A percentile compares a stretch with the other conserved stretches of the same genome.
phyloP scores from a whole-genome alignment of 2,113 vertebrate genomes.

The Neodontobutis hainanensis region DNA sequence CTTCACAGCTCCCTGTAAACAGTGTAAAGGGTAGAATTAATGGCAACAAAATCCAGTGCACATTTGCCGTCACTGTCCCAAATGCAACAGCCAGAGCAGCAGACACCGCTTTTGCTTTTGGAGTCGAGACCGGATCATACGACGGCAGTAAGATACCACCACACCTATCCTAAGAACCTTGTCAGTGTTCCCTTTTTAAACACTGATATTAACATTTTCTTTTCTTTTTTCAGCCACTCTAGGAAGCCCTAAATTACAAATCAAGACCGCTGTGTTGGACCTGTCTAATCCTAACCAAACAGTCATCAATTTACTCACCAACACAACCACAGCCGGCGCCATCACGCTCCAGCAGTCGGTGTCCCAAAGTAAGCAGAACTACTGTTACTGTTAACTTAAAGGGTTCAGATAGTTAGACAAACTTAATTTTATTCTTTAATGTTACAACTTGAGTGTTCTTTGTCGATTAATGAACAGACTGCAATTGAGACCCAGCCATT shows the following conservation, averaged over 20 bases:
- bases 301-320: background rate
- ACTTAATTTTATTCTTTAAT: too few species aligned
- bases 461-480: too few species aligned
- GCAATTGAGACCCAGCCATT: too few species aligned
- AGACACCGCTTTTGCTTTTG: background rate
- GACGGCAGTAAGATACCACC: too few species aligned
- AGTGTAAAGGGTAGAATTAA: constrained; percentile 19
- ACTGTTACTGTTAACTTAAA: too few species aligned
- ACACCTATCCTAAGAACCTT: too few species aligned
- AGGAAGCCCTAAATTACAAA: fast-evolving
- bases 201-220: too few species aligned
- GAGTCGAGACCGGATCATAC: too few species aligned
- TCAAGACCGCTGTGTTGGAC: fast-evolving
- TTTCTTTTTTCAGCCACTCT: too few species aligned
- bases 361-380: constrained; percentile 43
- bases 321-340: background rate
- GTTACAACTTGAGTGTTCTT: too few species aligned
- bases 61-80: constrained; percentile 44
- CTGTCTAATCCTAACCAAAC: constrained; percentile 10
- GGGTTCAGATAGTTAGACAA: too few species aligned
- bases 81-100: fast-evolving
- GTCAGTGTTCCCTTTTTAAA: too few species aligned
- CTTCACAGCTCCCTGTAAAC: constrained; percentile 32
- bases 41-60: constrained; percentile 35
- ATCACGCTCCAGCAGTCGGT: constrained; percentile 39